Evolutionary conservation across 2,888 invertebrate species (phyloP).

Genomic region (Ichneumoninae sp.): DNA sequence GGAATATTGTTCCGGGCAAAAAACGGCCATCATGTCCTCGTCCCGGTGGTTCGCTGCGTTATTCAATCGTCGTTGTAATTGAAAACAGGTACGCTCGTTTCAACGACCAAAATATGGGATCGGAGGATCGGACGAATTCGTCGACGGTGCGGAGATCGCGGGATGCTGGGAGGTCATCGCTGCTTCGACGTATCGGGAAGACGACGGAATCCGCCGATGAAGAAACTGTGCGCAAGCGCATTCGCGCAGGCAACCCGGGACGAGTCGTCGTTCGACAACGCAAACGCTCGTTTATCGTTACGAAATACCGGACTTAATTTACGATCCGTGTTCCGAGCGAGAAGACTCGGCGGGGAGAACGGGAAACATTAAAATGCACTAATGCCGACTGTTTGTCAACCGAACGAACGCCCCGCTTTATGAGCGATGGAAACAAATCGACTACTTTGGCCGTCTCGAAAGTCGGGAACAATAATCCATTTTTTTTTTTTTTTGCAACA

Average conservation of each 20-base stretch:
- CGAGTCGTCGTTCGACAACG: conserved; percentile 18
- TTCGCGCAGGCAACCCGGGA: conserved; percentile 1
- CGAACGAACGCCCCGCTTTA: conserved; percentile 2
- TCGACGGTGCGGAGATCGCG: conserved; percentile 44
- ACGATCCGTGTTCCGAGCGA: not conserved
- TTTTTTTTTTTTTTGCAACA: conserved; percentile 24
- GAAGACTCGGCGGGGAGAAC: not conserved
- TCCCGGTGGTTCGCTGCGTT: not conserved
- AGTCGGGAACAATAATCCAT: conserved; percentile 10
- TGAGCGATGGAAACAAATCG: conserved; percentile 41
- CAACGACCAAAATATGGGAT: conserved; percentile 22
- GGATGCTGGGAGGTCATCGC: conserved; percentile 62
- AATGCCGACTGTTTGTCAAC: not conserved
- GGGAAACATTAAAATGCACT: not conserved
- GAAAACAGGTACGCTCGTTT: not conserved
- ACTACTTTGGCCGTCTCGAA: not conserved
- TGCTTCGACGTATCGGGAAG: conserved; percentile 47
- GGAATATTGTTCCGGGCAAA: too few relatives aligned
- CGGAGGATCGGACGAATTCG: conserved; percentile 40
- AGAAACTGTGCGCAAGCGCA: not conserved
- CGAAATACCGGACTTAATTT: not conserved
- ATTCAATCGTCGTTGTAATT: not conserved
- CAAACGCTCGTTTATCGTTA: conserved; percentile 12
- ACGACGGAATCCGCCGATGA: conserved; percentile 25
- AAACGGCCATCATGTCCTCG: not conserved